Evolutionary conservation across 2,113 vertebrate species (phyloP).

Genomic region (Macrotis lagotis): DNA sequence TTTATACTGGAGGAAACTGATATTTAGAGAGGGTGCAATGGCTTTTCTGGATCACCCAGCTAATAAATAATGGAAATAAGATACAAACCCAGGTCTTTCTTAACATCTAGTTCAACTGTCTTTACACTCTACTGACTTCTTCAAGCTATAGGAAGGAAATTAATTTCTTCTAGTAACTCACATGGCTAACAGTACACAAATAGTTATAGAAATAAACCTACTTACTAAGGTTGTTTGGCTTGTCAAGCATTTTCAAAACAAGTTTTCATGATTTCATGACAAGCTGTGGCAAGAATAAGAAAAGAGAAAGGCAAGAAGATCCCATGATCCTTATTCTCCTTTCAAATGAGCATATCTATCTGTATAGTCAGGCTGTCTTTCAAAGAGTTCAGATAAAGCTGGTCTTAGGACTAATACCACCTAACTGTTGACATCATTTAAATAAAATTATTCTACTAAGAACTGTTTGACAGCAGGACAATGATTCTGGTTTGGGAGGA

Average conservation of each 20-base stretch:
- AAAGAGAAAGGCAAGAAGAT: conserved; percentile 76
- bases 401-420: conserved; percentile 69
- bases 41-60: not conserved
- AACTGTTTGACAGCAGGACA: conserved; percentile 69
- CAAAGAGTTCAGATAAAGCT: conserved; percentile 69
- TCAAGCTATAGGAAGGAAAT: conserved; percentile 64
- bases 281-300: conserved; percentile 82
- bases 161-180: conserved; percentile 67
- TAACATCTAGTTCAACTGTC: conserved; percentile 16
- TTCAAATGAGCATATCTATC: conserved; percentile 72
- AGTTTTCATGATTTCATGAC: conserved; percentile 83
- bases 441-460: conserved; percentile 74
- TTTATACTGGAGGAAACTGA: not conserved
- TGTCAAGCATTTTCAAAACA: conserved; percentile 86
- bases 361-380: conserved; percentile 43
- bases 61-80: not conserved
- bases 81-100: not conserved
- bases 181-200: conserved; percentile 59
- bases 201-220: conserved; percentile 72
- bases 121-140: conserved; percentile 49
- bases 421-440: conserved; percentile 70
- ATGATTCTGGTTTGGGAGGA: conserved; percentile 69
- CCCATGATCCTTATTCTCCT: conserved; percentile 64
- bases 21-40: conserved; percentile 35
- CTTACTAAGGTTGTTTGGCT: conserved; percentile 79